Base-by-base conservation (phyloP, 1,140 invertebrate species). In the Anagrus nilaparvatae region DNA sequence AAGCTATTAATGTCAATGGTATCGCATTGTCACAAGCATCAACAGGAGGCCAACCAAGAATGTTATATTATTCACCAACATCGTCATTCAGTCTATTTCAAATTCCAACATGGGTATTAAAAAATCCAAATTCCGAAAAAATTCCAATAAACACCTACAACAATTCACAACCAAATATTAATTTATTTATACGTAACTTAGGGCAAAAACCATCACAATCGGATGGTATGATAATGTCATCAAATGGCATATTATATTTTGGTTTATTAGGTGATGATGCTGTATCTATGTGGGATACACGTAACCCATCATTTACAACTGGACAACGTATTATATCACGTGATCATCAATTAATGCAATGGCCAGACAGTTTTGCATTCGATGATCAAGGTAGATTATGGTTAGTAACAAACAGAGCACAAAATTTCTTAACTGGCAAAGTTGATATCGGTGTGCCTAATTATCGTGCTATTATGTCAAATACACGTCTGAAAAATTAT, bases 221-320 rank as follows among this genome's bases (percentile, higher is more conserved):
- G 0, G 78, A 79, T 43, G 79, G 79, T 8, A 78, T 84, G 76
- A 71, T 73, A 27, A 81, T 82, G 73, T 80, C 82, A 40, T 69
- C 76, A 3, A 65, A 59, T 6, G 78, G 79, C 4, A 57, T 74
- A 17, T 63, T 84, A 5, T 84, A 77, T 54, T 81, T 71, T 49
- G 79, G 79, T 5, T 60, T 81, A 4, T 52, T 83, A 9, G 74
- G 73, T 12, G 73, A 75, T 45, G 73, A 81, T 42, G 75, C 77
- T 3, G 73, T 84, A 18, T 72, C 72, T 2, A 73, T 71, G 56
- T 83, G 79, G 79, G 77, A 83, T 52, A 76, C 71, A 16, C 54
- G 27, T 0, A 41, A 52, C 47, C 36, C 46, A 0, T 61, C 66
- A 9, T 67, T 65, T 25, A 54, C 45, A 2, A 64, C 55, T 0